Evolutionary conservation across 1,140 invertebrate genomes (phyloP).

Genomic region (Pinna nobilis): DNA sequence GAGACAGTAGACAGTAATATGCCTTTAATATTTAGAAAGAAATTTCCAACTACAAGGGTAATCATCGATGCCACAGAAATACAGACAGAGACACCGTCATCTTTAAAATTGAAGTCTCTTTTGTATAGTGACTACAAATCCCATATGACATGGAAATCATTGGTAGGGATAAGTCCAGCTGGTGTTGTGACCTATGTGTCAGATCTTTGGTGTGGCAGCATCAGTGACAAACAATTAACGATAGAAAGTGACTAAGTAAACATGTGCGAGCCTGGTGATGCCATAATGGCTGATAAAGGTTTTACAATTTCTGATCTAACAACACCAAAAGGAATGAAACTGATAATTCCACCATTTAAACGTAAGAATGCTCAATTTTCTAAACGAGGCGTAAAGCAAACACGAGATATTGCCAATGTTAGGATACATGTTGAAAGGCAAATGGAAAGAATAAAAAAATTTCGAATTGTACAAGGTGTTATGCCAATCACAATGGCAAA

Average conservation of each 20-base stretch:
- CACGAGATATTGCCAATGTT: constrained; percentile 30
- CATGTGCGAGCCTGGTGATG: constrained; percentile 21
- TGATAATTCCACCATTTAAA: constrained; percentile 37
- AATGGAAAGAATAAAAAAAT: constrained; percentile 46
- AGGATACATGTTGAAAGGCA: constrained; percentile 36
- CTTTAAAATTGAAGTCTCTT: neutral
- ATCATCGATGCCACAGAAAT: constrained; percentile 34
- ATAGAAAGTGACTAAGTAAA: constrained; percentile 23
- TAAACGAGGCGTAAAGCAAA: constrained; percentile 13
- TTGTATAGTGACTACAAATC: constrained; percentile 2
- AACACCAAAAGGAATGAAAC: constrained; percentile 20
- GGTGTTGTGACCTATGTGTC: constrained; percentile 2
- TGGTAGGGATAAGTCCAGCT: neutral
- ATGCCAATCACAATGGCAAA: constrained; percentile 40
- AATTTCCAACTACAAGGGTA: constrained; percentile 32
- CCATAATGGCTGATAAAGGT: constrained; percentile 31
- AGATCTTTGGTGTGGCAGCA: constrained; percentile 28
- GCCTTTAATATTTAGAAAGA: constrained; percentile 26
- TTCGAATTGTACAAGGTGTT: constrained; percentile 40
- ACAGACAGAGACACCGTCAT: neutral
- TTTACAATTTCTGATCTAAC: constrained; percentile 28
- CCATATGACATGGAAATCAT: neutral
- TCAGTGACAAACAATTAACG: constrained; percentile 42
- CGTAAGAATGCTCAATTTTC: constrained; percentile 10
- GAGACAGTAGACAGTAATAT: neutral